Evolutionary conservation across 2,113 vertebrate genomes (phyloP).

Genomic region (Plestiodon gilberti): DNA sequence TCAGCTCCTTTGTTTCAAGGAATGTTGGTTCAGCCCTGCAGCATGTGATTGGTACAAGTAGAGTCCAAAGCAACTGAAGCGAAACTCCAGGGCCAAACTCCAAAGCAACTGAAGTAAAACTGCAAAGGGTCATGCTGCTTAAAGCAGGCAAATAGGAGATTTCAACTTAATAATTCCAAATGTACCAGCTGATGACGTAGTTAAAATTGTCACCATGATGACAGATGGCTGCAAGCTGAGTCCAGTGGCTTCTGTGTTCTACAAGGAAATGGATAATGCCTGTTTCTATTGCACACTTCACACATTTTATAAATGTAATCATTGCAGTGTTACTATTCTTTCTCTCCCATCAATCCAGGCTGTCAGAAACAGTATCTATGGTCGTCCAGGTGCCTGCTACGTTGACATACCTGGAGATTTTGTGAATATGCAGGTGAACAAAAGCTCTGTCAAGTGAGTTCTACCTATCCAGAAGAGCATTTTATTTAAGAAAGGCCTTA

Average conservation of each 20-base stretch:
- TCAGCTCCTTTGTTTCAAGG: neutral
- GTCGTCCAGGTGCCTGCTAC: constrained; percentile 93
- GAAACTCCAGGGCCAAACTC: neutral
- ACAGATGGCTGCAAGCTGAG: neutral
- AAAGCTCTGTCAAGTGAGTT: constrained; percentile 84
- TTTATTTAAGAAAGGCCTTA: neutral
- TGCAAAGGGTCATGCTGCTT: neutral
- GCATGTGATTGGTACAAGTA: neutral
- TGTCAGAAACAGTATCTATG: constrained; percentile 91
- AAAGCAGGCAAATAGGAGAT: constrained; percentile 9
- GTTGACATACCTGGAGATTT: constrained; percentile 94
- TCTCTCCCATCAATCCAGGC: constrained; percentile 76
- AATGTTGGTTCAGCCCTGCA: constrained; percentile 18
- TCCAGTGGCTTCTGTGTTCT: neutral
- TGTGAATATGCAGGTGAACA: constrained; percentile 84
- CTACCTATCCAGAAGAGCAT: constrained; percentile 4
- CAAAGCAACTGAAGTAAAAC: neutral
- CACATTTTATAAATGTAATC: neutral
- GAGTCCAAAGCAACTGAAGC: constrained; percentile 4
- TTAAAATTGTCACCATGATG: constrained; percentile 6
- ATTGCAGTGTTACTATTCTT: neutral
- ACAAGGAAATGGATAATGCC: neutral
- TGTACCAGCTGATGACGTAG: neutral
- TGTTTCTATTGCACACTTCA: neutral
- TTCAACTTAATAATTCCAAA: constrained; percentile 19